Conservation (phyloP, 2,113 vertebrate species). For the Gila orcuttii region DNA sequence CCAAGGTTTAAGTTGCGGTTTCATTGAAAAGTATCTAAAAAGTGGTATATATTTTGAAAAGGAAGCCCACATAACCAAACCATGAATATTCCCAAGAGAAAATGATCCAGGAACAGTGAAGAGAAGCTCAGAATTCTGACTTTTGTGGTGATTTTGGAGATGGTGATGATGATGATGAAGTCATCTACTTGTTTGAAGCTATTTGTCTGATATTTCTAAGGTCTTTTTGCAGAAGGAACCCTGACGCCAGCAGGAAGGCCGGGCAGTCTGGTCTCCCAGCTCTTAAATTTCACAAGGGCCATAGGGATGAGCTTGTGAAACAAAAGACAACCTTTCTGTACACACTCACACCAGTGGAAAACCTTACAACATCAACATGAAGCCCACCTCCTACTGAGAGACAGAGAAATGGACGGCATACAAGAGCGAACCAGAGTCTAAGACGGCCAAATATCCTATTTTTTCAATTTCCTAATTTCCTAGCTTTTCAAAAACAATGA, state of each 20-base stretch:
- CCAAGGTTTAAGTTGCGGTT: conserved; percentile 7
- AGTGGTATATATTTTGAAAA: conserved; percentile 6
- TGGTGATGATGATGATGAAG: neutral
- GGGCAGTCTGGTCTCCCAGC: conserved; percentile 58
- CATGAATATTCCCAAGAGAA: conserved; percentile 2
- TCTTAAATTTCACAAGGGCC: conserved; percentile 69
- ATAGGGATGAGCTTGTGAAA: conserved; percentile 68
- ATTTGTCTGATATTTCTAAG: conserved; percentile 6
- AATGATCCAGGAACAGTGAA: neutral
- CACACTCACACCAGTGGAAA: conserved; percentile 61
- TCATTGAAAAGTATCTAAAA: conserved; percentile 6
- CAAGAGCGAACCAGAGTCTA: neutral
- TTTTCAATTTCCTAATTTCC: neutral
- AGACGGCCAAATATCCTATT: neutral
- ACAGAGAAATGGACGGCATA: conserved; percentile 26
- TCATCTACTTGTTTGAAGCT: neutral
- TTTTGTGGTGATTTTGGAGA: conserved; percentile 11
- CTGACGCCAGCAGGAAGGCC: conserved; percentile 63
- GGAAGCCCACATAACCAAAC: neutral
- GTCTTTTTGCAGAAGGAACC: conserved; percentile 54
- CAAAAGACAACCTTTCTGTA: conserved; percentile 55
- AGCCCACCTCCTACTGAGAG: conserved; percentile 54
- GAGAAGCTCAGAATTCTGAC: neutral
- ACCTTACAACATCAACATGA: conserved; percentile 64
- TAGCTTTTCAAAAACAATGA: neutral